These are phyloP conservation scores for Styela clava DNA, from an alignment of 23 tunicate species.

Conservation along the genomic window DNA sequence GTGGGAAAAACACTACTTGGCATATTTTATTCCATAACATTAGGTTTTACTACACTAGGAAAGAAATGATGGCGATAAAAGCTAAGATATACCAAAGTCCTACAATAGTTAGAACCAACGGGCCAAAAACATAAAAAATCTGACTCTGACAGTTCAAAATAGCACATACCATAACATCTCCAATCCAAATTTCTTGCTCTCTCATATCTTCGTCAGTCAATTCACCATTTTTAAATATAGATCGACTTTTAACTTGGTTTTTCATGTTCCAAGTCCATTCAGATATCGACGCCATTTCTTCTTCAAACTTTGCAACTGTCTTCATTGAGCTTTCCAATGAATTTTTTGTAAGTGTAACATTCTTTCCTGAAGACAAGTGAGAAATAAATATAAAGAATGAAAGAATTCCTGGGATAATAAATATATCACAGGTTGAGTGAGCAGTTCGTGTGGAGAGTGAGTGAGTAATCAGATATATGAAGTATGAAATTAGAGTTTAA, in stretches of 20 bases:
- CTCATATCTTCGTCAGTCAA: not conserved
- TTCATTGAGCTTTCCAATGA: slow-evolving; percentile 8
- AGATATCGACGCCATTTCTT: slow-evolving; percentile 9
- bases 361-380: slow-evolving; percentile 4
- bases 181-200: slow-evolving; percentile 24
- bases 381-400: not conserved
- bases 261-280: slow-evolving; percentile 19
- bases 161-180: slow-evolving; percentile 13
- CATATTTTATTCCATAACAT: too few species aligned
- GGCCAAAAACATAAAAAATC: too few species aligned
- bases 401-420: not conserved
- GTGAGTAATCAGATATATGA: too few species aligned
- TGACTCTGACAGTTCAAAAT: too few species aligned
- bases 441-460: too few species aligned
- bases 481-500: too few species aligned
- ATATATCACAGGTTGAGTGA: not conserved
- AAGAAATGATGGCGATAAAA: too few species aligned
- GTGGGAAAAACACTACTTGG: too few species aligned
- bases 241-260: slow-evolving; percentile 9
- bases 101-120: too few species aligned
- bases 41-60: too few species aligned
- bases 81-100: too few species aligned
- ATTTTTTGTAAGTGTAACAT: slow-evolving; percentile 20
- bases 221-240: slow-evolving; percentile 15
- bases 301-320: not conserved